Evolutionary conservation across 2,888 invertebrate genomes (phyloP), one percentile per base, ranked within the genome.

Genomic region (Biston stratarius): DNA sequence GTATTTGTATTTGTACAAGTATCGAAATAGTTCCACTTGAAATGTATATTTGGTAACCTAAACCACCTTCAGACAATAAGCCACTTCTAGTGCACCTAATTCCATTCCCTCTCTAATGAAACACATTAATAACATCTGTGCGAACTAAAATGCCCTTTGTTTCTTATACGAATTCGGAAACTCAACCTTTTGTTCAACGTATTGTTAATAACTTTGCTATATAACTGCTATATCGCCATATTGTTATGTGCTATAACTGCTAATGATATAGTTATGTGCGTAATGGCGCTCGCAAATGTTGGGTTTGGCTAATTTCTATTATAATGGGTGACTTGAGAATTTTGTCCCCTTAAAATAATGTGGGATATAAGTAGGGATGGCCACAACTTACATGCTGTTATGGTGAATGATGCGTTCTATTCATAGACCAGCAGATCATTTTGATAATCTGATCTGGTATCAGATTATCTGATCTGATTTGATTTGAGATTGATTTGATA

Each of bases 61-160:
- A 49, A 55, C 60, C 51, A 64, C 49, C 49, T 40, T 33, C n/a
- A 40, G 49, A 58, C 61, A 64, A 58, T 61, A 58, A 69, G 65
- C 69, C 69, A 62, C 62, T 56, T 69, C 65, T 44, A 64, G 40
- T 40, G 55, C 49, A 65, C 52, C 65, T 69, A 65, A 62, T 67
- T 67, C 66, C 56, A 47, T 60, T 63, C 36, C 56, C 34, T 60
- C 64, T 74, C 77, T 83, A 84, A 84, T 84, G 82, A 84, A 85
- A 85, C 77, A 78, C 81, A 82, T 85, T 84, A 82, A 81, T 80
- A 81, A 79, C 83, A 84, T 81, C 83, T 80, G 84, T 61, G 80
- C 74, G 72, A 76, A 76, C 76, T 80, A 76, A 78, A 70, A 64
- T 80, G 78, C 74, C 67, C 74, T 78, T 81, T 82, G 80, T 81